Evolutionary conservation across 92 coral and sea anemone species (phyloP), one percentile per base, ranked within the genome.

Genomic region (Muricea muricata): DNA sequence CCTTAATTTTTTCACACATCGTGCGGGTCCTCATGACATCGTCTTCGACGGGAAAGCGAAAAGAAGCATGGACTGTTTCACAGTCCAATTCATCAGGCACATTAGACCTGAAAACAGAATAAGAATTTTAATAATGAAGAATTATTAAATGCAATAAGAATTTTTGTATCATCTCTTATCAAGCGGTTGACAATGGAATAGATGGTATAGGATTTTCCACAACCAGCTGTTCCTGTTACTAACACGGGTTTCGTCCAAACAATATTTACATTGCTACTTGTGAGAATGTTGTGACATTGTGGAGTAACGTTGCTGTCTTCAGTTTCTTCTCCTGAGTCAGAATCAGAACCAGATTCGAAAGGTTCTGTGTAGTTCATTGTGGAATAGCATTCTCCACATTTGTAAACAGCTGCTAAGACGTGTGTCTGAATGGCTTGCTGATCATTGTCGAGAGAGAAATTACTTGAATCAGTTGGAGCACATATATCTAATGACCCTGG

Each of bases 131-230:
- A n/a, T n/a, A n/a, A n/a, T n/a, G 80, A 41, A 23, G 69, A 74
- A 0, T 87, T 87, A 1, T 87, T 87, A 13, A 87, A 87, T 14
- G 90, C 72, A n/a, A 87, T 87, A 6, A 87, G 61, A 11, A 87
- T 56, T 2, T 73, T 83, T 7, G n/a, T 11, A 1, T 55, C 80
- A 23, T 40, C 11, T 60, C 15, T 1, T 18, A 78, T 6, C 24
- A 26, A 25, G 39, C 24, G 18, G n/a, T 40, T 31, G 35, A 85
- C 80, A 65, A 73, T 77, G 3, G 73, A 68, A 26, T 60, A 5
- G 0, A 78, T 54, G 7, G 85, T 79, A 52, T 58, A 60, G 45
- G 85, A 78, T 69, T 85, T 85, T 23, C 89, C 89, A 45, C 70
- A 78, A 1, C 85, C 89, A 0, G 89, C 75, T 20, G 78, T 34